Conservation (phyloP, 2,797 vertebrate genomes). For the Bradypodion pumilum region DNA sequence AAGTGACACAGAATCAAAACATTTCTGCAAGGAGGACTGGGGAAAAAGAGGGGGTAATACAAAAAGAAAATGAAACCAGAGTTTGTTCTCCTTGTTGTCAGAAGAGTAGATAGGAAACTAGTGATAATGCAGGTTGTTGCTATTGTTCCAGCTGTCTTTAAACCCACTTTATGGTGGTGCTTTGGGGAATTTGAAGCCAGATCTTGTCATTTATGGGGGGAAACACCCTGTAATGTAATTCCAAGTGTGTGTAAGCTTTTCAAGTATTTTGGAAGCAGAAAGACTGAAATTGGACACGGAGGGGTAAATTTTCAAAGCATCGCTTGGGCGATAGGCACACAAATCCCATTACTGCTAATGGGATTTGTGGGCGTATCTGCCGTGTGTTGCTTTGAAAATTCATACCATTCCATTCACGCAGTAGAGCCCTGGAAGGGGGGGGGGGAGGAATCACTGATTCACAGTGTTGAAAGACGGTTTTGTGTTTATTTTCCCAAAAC, state of each 20-base stretch:
- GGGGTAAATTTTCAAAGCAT: constrained; percentile 66
- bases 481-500: constrained; percentile 39
- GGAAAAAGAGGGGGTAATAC: constrained; percentile 22
- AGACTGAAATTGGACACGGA: constrained; percentile 52
- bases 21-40: constrained; percentile 35
- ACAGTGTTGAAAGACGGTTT: constrained; percentile 42
- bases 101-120: background rate
- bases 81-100: background rate
- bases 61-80: constrained; percentile 24
- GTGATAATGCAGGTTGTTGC: background rate
- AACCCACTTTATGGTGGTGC: constrained; percentile 3
- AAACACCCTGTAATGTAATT: constrained; percentile 33
- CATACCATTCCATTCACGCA: constrained; percentile 64
- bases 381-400: constrained; percentile 71
- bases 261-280: constrained; percentile 52
- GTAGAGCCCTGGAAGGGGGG: constrained; percentile 46
- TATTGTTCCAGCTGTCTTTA: constrained; percentile 30
- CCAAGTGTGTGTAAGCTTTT: constrained; percentile 43
- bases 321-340: constrained; percentile 61
- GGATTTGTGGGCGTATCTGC: constrained; percentile 71
- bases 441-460: constrained; percentile 60
- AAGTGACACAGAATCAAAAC: constrained; percentile 64
- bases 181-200: constrained; percentile 14
- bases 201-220: background rate
- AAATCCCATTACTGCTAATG: constrained; percentile 72